Base-by-base conservation (phyloP, 1,140 invertebrate species). In the Drosophila littoralis region DNA sequence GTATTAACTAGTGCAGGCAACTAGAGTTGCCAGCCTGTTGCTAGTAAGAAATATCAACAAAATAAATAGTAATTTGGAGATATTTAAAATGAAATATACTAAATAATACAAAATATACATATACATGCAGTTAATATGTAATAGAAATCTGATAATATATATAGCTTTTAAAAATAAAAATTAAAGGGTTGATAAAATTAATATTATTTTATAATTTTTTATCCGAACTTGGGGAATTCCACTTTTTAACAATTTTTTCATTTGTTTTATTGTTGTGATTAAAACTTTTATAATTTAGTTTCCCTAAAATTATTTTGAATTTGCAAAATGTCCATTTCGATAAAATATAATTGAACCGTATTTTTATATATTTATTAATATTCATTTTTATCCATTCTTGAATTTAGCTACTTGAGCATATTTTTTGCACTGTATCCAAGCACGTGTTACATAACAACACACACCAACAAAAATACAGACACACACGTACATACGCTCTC, bases 361-460 rank as follows among this genome's bases (percentile, higher is more conserved):
- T n/a, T n/a, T n/a, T n/a, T n/a, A n/a, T n/a, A n/a, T n/a, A n/a
- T n/a, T n/a, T n/a, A n/a, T n/a, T n/a, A n/a, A n/a, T n/a, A n/a
- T n/a, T n/a, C n/a, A 17, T 38, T 40, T 57, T 9, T 15, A 36
- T n/a, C n/a, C 7, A 28, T 8, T 10, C 12, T 36, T 32, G 1
- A 13, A 13, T 3, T 51, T 57, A 7, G 2, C 12, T 12, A 28
- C 8, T 43, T n/a, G 2, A 48, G 15, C 2, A 36, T 7, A 43
- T 65, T 68, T 75, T 32, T 46, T 0, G 3, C 70, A 69, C 74
- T 81, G 74, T 10, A 48, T 3, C 0, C 8, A 36, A 66, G 17
- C 68, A 86, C 65, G 79, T 83, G 83, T 89, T 83, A 89, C 74
- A 79, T 86, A 86, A 89, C 48, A 58, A 67, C 7, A 67, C 52